These are phyloP conservation scores for Crossocerus cetratus DNA, from an alignment of 2,888 invertebrate species.

Conservation along the genomic window DNA sequence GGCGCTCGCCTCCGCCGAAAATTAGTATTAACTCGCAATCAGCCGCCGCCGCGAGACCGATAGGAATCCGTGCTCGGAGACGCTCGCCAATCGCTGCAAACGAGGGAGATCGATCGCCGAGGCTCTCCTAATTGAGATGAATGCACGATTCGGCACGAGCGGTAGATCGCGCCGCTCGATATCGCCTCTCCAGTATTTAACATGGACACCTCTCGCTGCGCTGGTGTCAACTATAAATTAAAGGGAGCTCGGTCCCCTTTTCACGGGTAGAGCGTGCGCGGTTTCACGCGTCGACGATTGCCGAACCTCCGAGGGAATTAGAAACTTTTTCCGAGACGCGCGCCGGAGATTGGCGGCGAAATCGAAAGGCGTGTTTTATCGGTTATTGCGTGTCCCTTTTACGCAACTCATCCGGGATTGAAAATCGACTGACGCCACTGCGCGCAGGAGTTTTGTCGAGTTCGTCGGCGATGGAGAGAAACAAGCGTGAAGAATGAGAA, in stretches of 20 bases:
- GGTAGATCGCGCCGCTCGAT: not conserved
- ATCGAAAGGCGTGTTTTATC: not conserved
- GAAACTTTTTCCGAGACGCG: slow-evolving; percentile 2
- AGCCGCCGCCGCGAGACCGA: slow-evolving; percentile 4
- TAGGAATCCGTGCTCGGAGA: slow-evolving; percentile 14
- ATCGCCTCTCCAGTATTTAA: not conserved
- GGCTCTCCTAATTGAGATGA: slow-evolving; percentile 46
- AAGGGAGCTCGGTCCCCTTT: not conserved
- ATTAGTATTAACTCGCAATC: slow-evolving; percentile 1
- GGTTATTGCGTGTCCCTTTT: not conserved
- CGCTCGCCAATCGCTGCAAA: not conserved
- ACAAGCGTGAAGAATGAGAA: not conserved
- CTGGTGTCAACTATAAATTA: not conserved
- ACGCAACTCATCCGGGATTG: not conserved
- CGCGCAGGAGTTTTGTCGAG: not conserved
- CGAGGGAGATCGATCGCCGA: slow-evolving; percentile 32
- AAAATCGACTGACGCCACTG: not conserved
- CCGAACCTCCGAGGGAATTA: not conserved
- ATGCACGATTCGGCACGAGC: slow-evolving; percentile 28
- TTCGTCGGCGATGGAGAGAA: not conserved
- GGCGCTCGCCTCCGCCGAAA: not conserved
- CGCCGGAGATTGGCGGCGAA: not conserved
- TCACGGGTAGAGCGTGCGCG: not conserved
- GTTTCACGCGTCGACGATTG: not conserved
- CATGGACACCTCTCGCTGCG: not conserved